Evolutionary conservation across 2,113 vertebrate species (phyloP), one percentile per base, ranked within the genome.

Genomic region (Alectura lathami): DNA sequence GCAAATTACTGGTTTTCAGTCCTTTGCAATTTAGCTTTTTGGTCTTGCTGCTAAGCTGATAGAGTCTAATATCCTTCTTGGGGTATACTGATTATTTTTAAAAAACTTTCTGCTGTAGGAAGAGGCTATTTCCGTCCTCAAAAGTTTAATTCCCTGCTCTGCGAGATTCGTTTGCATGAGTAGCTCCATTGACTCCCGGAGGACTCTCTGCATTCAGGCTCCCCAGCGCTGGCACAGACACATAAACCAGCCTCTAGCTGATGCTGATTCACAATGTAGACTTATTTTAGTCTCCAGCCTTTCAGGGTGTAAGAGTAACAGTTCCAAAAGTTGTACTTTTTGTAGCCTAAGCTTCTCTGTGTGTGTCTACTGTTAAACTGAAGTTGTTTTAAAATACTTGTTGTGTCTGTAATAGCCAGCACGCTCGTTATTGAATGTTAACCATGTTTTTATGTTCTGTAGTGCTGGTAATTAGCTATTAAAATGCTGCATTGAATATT

Each of bases 91-190:
- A 87, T 70, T 53, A 47, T 63, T 78, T 84, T 81, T n/a, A 21
- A 76, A 83, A 59, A 87, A 69, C 47, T 68, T 82, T 10, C 24
- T 79, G 38, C 62, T 92, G 80, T 86, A 70, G 32, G 59, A 59
- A 32, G 54, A 94, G 59, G 45, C 86, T 92, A 0, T 80, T 94
- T 89, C 42, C 93, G 84, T 74, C 54, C 50, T 62, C 63, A 62
- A 27, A 78, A 78, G 56, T 78, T 86, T 80, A 89, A 91, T 91
- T 85, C 47, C 34, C 38, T 64, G 54, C 67, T 95, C 87, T 81
- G 72, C 15, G n/a, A 43, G 80, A 81, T 38, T 81, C 73, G 38
- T 90, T 93, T 96, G 80, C 40, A 10, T 86, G 91, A 81, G 64
- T 47, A 67, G 47, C 67, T 93, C 83, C 47, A 36, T 47, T 90